These are phyloP conservation scores for Colostygia pectinataria DNA, from an alignment of 2,888 invertebrate species.

Conservation along the genomic window DNA sequence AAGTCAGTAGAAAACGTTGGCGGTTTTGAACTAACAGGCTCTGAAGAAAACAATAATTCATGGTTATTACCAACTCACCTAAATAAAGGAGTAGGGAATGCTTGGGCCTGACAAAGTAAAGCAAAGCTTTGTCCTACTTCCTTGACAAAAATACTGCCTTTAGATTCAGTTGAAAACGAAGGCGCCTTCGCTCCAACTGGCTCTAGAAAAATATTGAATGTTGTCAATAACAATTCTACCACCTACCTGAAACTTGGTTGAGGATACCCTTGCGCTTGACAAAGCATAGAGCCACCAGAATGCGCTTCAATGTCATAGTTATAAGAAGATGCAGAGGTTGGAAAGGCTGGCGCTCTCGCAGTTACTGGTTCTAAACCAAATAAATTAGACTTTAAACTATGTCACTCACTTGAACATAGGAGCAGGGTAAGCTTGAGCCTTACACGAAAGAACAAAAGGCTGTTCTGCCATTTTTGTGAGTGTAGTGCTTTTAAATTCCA, in stretches of 20 bases:
- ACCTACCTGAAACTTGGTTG: constrained; percentile 87
- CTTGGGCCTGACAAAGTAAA: constrained; percentile 85
- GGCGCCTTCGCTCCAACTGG: constrained; percentile 85
- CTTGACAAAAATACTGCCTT: constrained; percentile 85
- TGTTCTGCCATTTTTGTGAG: constrained; percentile 79
- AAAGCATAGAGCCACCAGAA: constrained; percentile 75
- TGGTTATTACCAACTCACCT: constrained; percentile 76
- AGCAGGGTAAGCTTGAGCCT: constrained; percentile 87
- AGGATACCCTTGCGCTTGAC: constrained; percentile 84
- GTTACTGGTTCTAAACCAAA: constrained; percentile 76
- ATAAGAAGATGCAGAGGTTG: constrained; percentile 77
- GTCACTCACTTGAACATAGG: constrained; percentile 86
- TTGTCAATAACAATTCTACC: constrained; percentile 30
- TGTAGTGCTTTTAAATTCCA: constrained; percentile 83
- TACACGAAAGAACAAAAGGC: constrained; percentile 85
- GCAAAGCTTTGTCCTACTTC: constrained; percentile 82
- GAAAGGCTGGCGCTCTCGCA: constrained; percentile 77
- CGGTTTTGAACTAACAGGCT: constrained; percentile 84
- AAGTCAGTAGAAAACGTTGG: constrained; percentile 84
- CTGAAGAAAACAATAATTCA: constrained; percentile 64
- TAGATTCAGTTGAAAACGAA: constrained; percentile 84
- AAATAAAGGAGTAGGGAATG: constrained; percentile 84
- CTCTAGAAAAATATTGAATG: constrained; percentile 64
- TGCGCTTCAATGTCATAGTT: constrained; percentile 68
- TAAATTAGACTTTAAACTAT: constrained; percentile 37